A percentile compares a stretch with the other conserved stretches of the same genome.
These are phyloP conservation scores for Eclectus roratus DNA, from an alignment of 2,113 vertebrate genomes.

Conservation along the genomic window DNA sequence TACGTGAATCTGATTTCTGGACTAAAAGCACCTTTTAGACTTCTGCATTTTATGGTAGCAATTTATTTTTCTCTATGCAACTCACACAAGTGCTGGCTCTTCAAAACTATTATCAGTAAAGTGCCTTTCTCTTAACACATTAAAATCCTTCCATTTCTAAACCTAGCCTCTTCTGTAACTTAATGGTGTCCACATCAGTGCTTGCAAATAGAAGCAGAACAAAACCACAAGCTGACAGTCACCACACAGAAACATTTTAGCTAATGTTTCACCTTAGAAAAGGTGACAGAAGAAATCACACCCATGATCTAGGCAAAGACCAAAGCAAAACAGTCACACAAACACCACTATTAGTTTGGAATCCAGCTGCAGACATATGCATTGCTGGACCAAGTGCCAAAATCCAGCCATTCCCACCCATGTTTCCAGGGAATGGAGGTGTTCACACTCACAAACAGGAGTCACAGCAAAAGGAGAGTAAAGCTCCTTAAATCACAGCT, in stretches of 20 bases:
- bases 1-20: not conserved
- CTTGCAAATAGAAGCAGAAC: not conserved
- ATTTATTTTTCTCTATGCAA: conserved; percentile 25
- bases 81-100: not conserved
- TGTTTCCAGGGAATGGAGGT: not conserved
- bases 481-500: conserved; percentile 41
- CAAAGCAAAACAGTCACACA: not conserved
- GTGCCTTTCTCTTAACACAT: conserved; percentile 23
- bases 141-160: conserved; percentile 14
- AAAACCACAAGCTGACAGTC: not conserved
- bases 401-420: not conserved
- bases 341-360: not conserved
- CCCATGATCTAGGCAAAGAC: not conserved
- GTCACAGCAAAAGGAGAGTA: conserved; percentile 19
- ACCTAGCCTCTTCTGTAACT: not conserved
- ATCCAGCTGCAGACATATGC: not conserved
- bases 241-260: not conserved
- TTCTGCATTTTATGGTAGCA: not conserved
- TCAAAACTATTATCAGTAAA: conserved; percentile 33
- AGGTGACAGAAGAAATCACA: not conserved
- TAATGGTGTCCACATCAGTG: not conserved
- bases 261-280: not conserved
- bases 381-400: not conserved
- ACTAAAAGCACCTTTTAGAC: conserved; percentile 27
- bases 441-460: not conserved